phyloP scores from a whole-genome alignment of 2,888 invertebrate genomes.

The Temnothorax rugatulus region DNA sequence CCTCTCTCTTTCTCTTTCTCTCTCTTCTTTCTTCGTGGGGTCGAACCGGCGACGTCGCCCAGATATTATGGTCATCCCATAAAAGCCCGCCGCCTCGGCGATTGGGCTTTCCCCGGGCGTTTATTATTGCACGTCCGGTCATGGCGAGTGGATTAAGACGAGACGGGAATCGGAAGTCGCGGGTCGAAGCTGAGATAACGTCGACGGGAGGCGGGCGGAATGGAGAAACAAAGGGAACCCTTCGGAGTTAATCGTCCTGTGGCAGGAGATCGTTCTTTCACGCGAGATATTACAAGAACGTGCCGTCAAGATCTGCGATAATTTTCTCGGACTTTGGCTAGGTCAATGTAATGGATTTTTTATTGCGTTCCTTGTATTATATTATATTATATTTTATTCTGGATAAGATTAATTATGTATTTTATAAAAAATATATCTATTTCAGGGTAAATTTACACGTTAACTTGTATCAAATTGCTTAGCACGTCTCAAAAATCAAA shows the following conservation, averaged over 20 bases:
- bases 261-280: slow-evolving; percentile 49
- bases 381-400: not conserved
- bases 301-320: slow-evolving; percentile 42
- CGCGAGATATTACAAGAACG: slow-evolving; percentile 53
- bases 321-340: slow-evolving; percentile 38
- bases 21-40: slow-evolving; percentile 9
- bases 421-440: not conserved
- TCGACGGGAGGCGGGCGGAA: slow-evolving; percentile 29
- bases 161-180: slow-evolving; percentile 83
- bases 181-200: slow-evolving; percentile 51
- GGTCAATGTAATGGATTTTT: slow-evolving; percentile 38
- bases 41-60: slow-evolving; percentile 73
- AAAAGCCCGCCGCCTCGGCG: slow-evolving; percentile 82
- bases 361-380: not conserved
- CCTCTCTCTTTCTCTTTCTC: not conserved
- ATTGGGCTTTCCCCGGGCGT: slow-evolving; percentile 81
- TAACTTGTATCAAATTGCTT: not conserved
- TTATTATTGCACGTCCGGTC: slow-evolving; percentile 81
- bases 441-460: not conserved
- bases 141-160: slow-evolving; percentile 81
- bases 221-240: slow-evolving; percentile 65
- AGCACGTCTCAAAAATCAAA: not conserved
- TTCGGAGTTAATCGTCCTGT: slow-evolving; percentile 50
- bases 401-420: not conserved
- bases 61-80: slow-evolving; percentile 82